A percentile compares a stretch with the other conserved stretches of the same genome.
Evolutionary conservation across 2,113 vertebrate species (phyloP).

Genomic region (Phrynocephalus versicolor): DNA sequence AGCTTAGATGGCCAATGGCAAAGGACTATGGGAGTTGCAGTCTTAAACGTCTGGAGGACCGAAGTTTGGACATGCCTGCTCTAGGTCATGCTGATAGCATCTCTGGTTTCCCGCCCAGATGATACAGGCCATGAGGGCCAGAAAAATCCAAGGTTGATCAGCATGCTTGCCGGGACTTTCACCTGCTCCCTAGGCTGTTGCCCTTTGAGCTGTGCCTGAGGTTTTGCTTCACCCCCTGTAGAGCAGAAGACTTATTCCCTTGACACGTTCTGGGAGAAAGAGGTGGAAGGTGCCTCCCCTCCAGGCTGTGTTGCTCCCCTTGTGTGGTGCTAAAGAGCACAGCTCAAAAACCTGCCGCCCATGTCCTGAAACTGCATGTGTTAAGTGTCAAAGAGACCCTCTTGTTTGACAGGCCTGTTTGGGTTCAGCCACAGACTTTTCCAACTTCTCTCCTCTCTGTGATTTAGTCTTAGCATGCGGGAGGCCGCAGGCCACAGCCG

Average conservation of each 20-base stretch:
- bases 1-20: too few relatives aligned
- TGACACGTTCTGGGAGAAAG: conserved; percentile 25
- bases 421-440: not conserved
- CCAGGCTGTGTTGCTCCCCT: conserved; percentile 18
- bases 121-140: not conserved
- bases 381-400: conserved; percentile 17
- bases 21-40: too few relatives aligned
- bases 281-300: conserved; percentile 5
- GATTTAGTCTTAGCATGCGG: conserved; percentile 91
- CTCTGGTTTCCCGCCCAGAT: accelerated
- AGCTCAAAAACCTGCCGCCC: not conserved
- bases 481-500: conserved; percentile 93
- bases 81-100: too few relatives aligned
- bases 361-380: not conserved
- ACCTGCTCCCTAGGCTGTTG: not conserved
- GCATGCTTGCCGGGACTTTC: not conserved
- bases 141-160: not conserved
- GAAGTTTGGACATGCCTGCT: too few relatives aligned
- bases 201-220: not conserved
- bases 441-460: not conserved
- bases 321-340: not conserved
- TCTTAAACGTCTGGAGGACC: too few relatives aligned
- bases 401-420: not conserved
- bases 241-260: not conserved
- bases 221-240: not conserved